Evolutionary conservation across 1,140 invertebrate species (phyloP).

Genomic region (Zaprionus ornatus): DNA sequence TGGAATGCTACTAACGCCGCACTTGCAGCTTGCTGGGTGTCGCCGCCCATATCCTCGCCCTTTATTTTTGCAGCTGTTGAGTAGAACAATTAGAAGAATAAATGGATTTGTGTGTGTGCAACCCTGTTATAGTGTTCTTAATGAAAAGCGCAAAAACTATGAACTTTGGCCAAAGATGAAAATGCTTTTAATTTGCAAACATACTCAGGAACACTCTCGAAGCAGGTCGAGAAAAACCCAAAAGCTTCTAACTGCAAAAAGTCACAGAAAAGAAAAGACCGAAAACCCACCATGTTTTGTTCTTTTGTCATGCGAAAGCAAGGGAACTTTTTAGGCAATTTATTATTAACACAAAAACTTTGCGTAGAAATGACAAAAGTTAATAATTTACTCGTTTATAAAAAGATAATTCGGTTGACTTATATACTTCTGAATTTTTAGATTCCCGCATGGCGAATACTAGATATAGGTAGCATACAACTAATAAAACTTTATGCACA

Average conservation of each 20-base stretch:
- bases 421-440: slow-evolving; percentile 20
- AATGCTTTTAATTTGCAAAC: slow-evolving; percentile 70
- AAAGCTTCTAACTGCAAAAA: slow-evolving; percentile 8
- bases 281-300: not conserved
- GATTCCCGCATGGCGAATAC: not conserved
- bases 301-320: slow-evolving; percentile 1
- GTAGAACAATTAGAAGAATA: slow-evolving; percentile 66
- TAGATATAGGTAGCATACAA: too few relatives aligned
- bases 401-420: slow-evolving; percentile 38
- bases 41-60: not conserved
- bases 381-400: slow-evolving; percentile 50
- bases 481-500: too few relatives aligned
- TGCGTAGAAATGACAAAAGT: slow-evolving; percentile 30
- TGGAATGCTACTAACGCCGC: slow-evolving; percentile 5
- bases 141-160: slow-evolving; percentile 74
- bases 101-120: slow-evolving; percentile 39
- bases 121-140: slow-evolving; percentile 37
- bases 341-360: slow-evolving; percentile 6
- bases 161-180: slow-evolving; percentile 73
- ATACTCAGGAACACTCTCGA: slow-evolving; percentile 9
- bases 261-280: not conserved
- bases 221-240: not conserved
- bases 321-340: not conserved
- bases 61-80: slow-evolving; percentile 49
- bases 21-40: not conserved